Evolutionary conservation across 2,113 vertebrate species (phyloP), one percentile per base, ranked within the genome.

Genomic region (Euleptes europaea): DNA sequence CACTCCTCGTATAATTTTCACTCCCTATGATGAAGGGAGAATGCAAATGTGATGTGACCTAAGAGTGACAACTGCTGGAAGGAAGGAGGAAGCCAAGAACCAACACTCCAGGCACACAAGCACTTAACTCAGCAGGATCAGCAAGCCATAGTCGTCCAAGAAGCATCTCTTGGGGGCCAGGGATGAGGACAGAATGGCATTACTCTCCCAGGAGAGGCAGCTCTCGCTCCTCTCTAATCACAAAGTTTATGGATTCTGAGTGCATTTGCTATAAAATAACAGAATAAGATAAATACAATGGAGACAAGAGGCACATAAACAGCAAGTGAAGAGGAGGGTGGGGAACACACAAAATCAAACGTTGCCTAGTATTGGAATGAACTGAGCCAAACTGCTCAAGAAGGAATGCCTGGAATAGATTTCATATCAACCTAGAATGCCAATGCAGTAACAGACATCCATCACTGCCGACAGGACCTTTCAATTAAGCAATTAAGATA

Each of bases 111-210:
- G 0, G 54, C 21, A 87, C 54, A 1, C 47, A n/a, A 81, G 3
- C 0, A 1, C 1, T 28, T 6, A 0, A 0, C 21, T 0, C 19
- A 60, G 78, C 3, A 0, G 70, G 75, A 60, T 72, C 51, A 0
- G 0, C 21, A 70, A n/a, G 0, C 12, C 0, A 0, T 84, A 70
- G 0, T 38, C 23, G 4, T 1, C 2, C 0, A 65, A 14, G 78
- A 28, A 60, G 42, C 3, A 28, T 1, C 65, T 0, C 12, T 42
- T 72, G 9, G 0, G 0, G 1, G 57, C 28, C 21, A 6, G 57
- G 26, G 60, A 51, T 74, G 38, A 88, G 78, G 2, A 38, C 40
- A 0, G 31, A n/a, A 73, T 2, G 31, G 78, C 70, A 83, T 63
- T 7, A 84, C 88, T 10, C 85, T 73, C 83, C 54, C 54, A 23